Conservation (phyloP, 2,888 invertebrate species). For the Ophion slaviceki region DNA sequence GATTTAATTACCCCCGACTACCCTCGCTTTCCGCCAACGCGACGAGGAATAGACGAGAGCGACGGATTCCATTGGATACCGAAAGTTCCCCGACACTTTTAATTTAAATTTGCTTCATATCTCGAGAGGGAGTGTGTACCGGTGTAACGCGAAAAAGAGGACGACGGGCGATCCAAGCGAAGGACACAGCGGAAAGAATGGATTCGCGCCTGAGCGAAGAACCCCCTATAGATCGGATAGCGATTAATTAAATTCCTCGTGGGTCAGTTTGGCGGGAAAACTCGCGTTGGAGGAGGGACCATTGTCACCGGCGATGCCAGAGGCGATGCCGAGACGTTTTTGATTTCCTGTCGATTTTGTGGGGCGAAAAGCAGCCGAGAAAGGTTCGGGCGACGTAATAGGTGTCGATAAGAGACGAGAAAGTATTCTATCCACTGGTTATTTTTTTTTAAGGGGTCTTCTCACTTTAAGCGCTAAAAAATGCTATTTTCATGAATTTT, state of each 20-base stretch:
- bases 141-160: constrained; percentile 22
- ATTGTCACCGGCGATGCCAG: not conserved
- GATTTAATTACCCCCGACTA: constrained; percentile 75
- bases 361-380: not conserved
- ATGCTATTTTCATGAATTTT: too few species aligned
- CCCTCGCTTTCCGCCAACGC: constrained; percentile 45
- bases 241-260: constrained; percentile 81
- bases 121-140: constrained; percentile 68
- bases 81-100: constrained; percentile 75
- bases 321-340: constrained; percentile 6
- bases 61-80: constrained; percentile 71
- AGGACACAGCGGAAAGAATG: constrained; percentile 30
- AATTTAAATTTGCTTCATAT: constrained; percentile 80
- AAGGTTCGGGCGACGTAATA: not conserved
- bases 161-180: constrained; percentile 38
- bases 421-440: too few species aligned
- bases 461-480: too few species aligned
- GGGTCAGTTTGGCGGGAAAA: constrained; percentile 16
- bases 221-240: constrained; percentile 77
- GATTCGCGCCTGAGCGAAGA: constrained; percentile 70
- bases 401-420: not conserved
- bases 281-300: constrained; percentile 5
- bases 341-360: not conserved
- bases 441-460: too few species aligned
- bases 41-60: constrained; percentile 49